Evolutionary conservation across 2,797 vertebrate genomes (phyloP).

Genomic region (Ambastaia sidthimunki): DNA sequence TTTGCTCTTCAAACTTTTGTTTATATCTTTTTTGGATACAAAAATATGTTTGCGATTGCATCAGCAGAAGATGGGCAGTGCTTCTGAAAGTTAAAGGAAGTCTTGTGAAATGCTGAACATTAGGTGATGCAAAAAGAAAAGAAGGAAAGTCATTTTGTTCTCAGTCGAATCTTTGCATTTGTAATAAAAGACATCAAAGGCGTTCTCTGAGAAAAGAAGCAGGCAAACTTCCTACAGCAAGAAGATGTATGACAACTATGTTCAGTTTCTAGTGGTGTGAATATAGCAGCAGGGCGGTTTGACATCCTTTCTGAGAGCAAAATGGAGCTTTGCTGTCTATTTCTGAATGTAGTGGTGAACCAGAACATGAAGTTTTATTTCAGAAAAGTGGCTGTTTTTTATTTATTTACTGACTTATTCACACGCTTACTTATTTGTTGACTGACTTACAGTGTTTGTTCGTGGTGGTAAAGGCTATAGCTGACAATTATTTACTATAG

Average conservation of each 20-base stretch:
- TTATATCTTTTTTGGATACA: background rate
- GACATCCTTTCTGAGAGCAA: background rate
- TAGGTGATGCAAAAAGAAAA: background rate
- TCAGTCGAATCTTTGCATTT: background rate
- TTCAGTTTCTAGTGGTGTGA: background rate
- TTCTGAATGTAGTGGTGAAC: background rate
- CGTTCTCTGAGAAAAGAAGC: background rate
- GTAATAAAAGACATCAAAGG: constrained; percentile 11
- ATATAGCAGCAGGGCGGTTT: background rate
- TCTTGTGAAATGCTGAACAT: constrained; percentile 11
- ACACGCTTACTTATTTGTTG: too few species aligned
- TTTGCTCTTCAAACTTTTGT: background rate
- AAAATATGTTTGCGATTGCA: constrained; percentile 1
- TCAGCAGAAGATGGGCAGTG: background rate
- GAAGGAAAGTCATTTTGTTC: background rate
- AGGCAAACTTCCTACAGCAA: background rate
- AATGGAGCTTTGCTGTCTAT: background rate
- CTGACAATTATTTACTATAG: too few species aligned
- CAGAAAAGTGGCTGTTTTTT: background rate
- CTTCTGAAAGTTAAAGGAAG: background rate
- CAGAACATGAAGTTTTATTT: background rate
- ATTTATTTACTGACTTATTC: background rate
- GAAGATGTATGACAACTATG: background rate
- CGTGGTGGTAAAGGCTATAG: too few species aligned
- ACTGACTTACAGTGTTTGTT: too few species aligned